Conservation (phyloP, 2,113 vertebrate species). For the Xiphorhynchus elegans region DNA sequence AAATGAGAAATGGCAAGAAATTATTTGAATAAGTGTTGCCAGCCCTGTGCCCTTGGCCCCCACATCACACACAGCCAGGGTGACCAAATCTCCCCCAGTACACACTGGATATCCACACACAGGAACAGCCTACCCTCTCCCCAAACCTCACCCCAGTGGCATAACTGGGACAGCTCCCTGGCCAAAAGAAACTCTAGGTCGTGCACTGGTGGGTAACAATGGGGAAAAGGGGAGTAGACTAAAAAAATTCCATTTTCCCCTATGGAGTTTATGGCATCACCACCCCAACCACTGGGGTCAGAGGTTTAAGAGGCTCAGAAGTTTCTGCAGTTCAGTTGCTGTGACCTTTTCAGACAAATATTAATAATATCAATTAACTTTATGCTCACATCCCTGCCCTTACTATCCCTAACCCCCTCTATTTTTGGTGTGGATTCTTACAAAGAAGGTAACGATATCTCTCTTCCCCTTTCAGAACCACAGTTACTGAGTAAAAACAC, state of each 20-base stretch:
- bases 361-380: neutral
- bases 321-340: neutral
- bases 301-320: neutral
- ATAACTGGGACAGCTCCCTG: neutral
- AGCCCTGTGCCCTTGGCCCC: too few relatives aligned
- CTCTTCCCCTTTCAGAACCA: neutral
- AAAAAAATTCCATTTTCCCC: neutral
- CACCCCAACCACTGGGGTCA: neutral
- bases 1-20: neutral
- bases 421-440: neutral
- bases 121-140: neutral
- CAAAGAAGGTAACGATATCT: neutral
- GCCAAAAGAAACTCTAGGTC: neutral
- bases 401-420: neutral
- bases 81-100: neutral
- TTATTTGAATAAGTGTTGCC: neutral
- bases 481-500: neutral
- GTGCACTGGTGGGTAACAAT: neutral
- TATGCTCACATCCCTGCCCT: neutral
- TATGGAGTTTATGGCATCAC: neutral
- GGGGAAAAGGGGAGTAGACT: neutral
- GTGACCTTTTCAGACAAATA: neutral
- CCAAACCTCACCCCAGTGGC: neutral
- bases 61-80: neutral
- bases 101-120: neutral